Evolutionary conservation across 2,888 invertebrate species (phyloP), one percentile per base, ranked within the genome.

Genomic region (Desoria tigrina): DNA sequence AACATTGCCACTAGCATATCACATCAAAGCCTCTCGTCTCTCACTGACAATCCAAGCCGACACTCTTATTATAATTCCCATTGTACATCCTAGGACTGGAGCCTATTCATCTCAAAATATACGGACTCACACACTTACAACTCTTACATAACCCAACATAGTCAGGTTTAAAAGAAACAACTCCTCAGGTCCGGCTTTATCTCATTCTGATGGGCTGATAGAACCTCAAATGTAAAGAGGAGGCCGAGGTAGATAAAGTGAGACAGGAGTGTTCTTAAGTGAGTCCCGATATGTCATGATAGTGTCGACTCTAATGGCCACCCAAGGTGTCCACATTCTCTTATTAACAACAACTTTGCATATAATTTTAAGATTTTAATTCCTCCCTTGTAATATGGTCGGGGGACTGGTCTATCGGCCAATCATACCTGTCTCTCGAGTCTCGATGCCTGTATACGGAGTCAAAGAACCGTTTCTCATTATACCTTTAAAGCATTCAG

Each of bases 281-380:
- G 62, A 54, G 42, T 62, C 49, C 54, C 62, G 62, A 62, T 62
- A 62, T 62, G 62, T 62, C 62, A 62, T 62, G 62, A 62, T 62
- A 62, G 54, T 62, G 62, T 62, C 62, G 62, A 39, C 23, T 62
- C 62, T 62, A 62, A 62, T 62, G 62, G 49, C 62, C 62, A 62
- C 62, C 62, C 62, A 62, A 45, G 55, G 62, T 62, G 62, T 55
- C 56, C 56, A 55, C 55, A 21, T 51, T 26, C 45, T 21, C 45
- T 45, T 45, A 18, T 45, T 9, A 16, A 45, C 4, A 16, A 11
- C 39, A 39, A 39, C 39, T 39, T 39, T 39, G 39, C 39, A 39
- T 39, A 39, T 11, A 39, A 39, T n/a, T n/a, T n/a, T n/a, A n/a
- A n/a, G n/a, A n/a, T n/a, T n/a, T n/a, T n/a, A n/a, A n/a, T n/a